Percentiles rank a stretch among this genome's conserved stretches.
Conservation (phyloP, 2,888 invertebrate genomes). For the Pimpla rufipes region DNA sequence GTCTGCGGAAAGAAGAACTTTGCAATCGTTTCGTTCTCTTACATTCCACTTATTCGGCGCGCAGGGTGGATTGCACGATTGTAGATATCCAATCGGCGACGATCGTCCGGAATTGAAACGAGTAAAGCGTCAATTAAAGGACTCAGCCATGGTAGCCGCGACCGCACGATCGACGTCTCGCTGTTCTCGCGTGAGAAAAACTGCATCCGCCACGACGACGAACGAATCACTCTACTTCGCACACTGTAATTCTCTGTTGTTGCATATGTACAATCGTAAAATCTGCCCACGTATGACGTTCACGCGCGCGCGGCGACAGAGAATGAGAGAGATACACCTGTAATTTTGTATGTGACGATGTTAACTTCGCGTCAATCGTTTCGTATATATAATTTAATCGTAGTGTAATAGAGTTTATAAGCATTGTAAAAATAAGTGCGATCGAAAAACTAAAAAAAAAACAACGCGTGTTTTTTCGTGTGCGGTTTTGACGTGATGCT, state of each 20-base stretch:
- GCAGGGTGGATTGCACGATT: conserved; percentile 14
- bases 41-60: conserved; percentile 47
- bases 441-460: conserved; percentile 20
- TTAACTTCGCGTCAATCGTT: conserved; percentile 26
- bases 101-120: background rate
- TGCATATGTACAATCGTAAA: conserved; percentile 42
- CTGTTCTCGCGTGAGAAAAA: background rate
- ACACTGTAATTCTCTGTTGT: background rate
- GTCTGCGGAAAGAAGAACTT: conserved; percentile 2
- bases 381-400: conserved; percentile 25
- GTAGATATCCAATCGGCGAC: conserved; percentile 33
- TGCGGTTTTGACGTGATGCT: conserved; percentile 52
- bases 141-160: background rate
- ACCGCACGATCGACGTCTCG: conserved; percentile 27
- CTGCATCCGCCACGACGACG: background rate
- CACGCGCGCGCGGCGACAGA: background rate
- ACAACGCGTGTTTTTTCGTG: conserved; percentile 36
- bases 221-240: background rate
- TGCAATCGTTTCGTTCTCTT: conserved; percentile 31
- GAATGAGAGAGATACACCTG: background rate
- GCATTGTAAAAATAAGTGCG: conserved; percentile 52
- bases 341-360: conserved; percentile 38
- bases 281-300: conserved; percentile 17
- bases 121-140: background rate
- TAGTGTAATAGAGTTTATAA: conserved; percentile 52